Base-by-base conservation (phyloP, 2,113 vertebrate genomes). In the Catharus bicknelli region DNA sequence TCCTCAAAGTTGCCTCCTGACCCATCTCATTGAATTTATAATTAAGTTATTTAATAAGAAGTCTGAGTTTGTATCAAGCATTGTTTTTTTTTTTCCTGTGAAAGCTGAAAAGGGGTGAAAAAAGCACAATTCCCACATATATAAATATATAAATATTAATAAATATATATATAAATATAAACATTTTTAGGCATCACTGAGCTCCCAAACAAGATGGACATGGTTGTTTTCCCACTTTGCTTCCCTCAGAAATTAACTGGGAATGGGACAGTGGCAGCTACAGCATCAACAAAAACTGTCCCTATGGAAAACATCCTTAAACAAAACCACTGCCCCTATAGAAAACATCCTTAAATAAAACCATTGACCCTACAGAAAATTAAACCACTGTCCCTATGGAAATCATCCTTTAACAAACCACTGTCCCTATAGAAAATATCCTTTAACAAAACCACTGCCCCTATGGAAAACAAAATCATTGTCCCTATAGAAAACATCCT, bases 71-170 rank as follows among this genome's bases (percentile, higher is more conserved):
- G 0, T 7, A 70, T 63, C 19, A 30, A 6, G 2, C 57, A 54
- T 36, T n/a, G 30, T 2, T 2, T 2, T 10, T 40, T n/a, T n/a
- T 73, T 77, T 43, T 18, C 16, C 38, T 72, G 15, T 13, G 6
- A 32, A 74, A 67, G 13, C 1, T 1, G 20, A 47, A 86, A 59
- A 0, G 0, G 8, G 12, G 32, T 27, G 22, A 9, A 25, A 4
- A 4, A 29, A 11, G 26, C 20, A 86, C 27, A 29, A 57, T 38
- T 86, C 57, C 30, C 42, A 63, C 11, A 8, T 10, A 10, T 38
- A 38, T 38, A 38, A 38, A 38, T 38, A 38, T 10, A 38, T 38
- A 38, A 38, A 38, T 38, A 38, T 38, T 10, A 38, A 38, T 38
- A n/a, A n/a, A n/a, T n/a, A 38, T 38, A 38, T 38, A 38, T 38